A percentile compares a stretch with the other conserved stretches of the same genome.
Conservation (phyloP, 1,140 invertebrate species). For the Zaprionus vittiger region DNA sequence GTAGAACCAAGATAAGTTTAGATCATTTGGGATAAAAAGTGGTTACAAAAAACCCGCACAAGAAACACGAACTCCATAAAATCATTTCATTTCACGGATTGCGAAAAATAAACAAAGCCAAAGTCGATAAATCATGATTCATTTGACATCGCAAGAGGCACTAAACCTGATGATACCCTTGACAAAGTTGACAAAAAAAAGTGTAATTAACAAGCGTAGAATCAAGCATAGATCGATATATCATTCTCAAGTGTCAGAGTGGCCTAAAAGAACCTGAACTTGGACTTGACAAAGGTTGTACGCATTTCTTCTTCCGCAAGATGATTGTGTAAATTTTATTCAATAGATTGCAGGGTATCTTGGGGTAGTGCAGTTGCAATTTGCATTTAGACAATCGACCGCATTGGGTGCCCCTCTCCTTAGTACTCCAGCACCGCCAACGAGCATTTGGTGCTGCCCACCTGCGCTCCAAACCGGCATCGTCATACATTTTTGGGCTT, state of each 20-base stretch:
- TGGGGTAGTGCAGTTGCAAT: background rate
- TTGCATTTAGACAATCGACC: background rate
- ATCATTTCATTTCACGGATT: background rate
- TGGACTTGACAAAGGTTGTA: background rate
- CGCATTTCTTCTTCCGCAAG: background rate
- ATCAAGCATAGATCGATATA: background rate
- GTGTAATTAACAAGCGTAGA: background rate
- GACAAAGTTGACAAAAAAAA: background rate
- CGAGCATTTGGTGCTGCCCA: slow-evolving; percentile 50
- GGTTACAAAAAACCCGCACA: background rate
- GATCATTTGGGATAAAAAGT: background rate
- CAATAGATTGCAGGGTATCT: slow-evolving; percentile 11
- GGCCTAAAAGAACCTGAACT: background rate
- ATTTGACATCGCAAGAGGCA: background rate
- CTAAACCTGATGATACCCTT: background rate
- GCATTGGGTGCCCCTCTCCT: background rate
- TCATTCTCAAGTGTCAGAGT: background rate
- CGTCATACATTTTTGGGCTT: slow-evolving; percentile 77
- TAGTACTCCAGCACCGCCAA: slow-evolving; percentile 41
- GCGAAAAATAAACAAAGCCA: background rate
- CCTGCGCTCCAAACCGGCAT: slow-evolving; percentile 71
- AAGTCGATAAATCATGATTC: slow-evolving; percentile 1
- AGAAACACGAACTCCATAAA: background rate
- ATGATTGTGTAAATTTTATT: no score
- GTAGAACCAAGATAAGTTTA: background rate